These are phyloP conservation scores for Lathamus discolor DNA, from an alignment of 2,113 vertebrate species.

Conservation along the genomic window DNA sequence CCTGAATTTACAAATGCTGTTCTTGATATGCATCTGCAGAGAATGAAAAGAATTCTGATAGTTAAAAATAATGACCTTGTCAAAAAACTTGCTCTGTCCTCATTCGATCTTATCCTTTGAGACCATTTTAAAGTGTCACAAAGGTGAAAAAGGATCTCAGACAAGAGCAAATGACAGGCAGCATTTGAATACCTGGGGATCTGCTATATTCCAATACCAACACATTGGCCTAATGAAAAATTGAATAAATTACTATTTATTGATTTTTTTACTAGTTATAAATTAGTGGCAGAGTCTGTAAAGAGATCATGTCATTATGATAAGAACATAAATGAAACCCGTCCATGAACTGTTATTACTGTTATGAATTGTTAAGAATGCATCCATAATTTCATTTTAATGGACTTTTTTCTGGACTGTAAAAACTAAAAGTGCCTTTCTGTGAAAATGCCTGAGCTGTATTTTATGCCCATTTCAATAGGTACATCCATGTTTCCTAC, in stretches of 20 bases:
- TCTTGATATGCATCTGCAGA: not conserved
- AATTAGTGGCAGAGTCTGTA: not conserved
- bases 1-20: not conserved
- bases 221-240: constrained; percentile 3
- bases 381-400: not conserved
- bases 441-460: not conserved
- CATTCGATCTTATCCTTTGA: not conserved
- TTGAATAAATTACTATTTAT: not conserved
- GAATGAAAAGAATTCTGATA: not conserved
- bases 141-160: not conserved
- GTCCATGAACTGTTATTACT: not conserved
- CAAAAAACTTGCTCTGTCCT: not conserved
- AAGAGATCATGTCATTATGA: not conserved
- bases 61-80: not conserved
- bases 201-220: not conserved
- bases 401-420: not conserved
- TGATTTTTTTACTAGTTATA: not conserved
- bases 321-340: not conserved
- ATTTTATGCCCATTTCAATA: not conserved
- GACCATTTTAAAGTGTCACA: not conserved
- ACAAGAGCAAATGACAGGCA: not conserved
- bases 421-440: not conserved
- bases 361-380: not conserved
- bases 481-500: not conserved
- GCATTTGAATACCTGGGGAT: not conserved